A percentile compares a stretch with the other conserved stretches of the same genome.
Evolutionary conservation across 2,888 invertebrate genomes (phyloP).

Genomic region (Leucophenga maculata): DNA sequence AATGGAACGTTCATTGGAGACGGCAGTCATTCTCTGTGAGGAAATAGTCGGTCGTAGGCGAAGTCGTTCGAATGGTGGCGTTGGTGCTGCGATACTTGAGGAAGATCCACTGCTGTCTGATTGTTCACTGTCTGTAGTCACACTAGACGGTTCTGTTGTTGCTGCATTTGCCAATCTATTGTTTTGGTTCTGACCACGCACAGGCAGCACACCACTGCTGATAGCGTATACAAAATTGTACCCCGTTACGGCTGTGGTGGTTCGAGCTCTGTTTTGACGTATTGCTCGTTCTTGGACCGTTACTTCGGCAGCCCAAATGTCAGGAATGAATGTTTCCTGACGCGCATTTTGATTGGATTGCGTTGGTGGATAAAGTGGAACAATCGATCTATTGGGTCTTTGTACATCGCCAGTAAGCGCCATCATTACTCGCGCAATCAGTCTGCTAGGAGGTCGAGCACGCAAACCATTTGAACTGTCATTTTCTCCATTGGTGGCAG

Average conservation of each 20-base stretch:
- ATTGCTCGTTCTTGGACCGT: slow-evolving; percentile 70
- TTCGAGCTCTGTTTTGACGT: slow-evolving; percentile 64
- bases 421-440: background rate
- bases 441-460: slow-evolving; percentile 28
- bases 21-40: background rate
- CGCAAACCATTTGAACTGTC: slow-evolving; percentile 29
- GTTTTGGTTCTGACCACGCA: slow-evolving; percentile 33
- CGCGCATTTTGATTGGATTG: slow-evolving; percentile 28
- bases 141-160: slow-evolving; percentile 19
- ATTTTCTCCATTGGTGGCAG: slow-evolving; percentile 13
- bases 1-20: slow-evolving; percentile 50
- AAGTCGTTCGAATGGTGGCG: slow-evolving; percentile 42
- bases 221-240: slow-evolving; percentile 72
- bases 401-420: too few species aligned
- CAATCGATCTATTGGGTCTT: slow-evolving; percentile 19
- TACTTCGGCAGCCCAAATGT: slow-evolving; percentile 72
- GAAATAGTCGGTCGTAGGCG: slow-evolving; percentile 46
- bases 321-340: slow-evolving; percentile 66
- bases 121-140: slow-evolving; percentile 14
- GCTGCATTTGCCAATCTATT: slow-evolving; percentile 29
- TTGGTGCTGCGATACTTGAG: slow-evolving; percentile 37
- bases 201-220: slow-evolving; percentile 69
- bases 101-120: slow-evolving; percentile 20
- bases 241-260: slow-evolving; percentile 63
- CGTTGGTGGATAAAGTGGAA: too few species aligned